Evolutionary conservation across 2,888 invertebrate genomes (phyloP).

Genomic region (Mesorhabditis spiculigera): DNA sequence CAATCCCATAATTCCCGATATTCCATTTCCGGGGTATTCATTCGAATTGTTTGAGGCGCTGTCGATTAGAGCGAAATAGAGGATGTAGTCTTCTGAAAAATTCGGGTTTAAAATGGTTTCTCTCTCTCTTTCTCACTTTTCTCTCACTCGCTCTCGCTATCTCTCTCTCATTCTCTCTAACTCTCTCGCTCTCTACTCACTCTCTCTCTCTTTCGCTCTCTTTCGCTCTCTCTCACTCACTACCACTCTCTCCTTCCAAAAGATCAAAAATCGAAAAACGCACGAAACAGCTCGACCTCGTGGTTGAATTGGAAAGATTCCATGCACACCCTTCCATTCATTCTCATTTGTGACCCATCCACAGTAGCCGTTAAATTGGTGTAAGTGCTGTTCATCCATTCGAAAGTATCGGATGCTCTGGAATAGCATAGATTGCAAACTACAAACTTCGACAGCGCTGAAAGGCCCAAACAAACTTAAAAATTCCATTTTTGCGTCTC

Average conservation of each 20-base stretch:
- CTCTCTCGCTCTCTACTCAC: no score
- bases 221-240: no score
- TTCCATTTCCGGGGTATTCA: not conserved
- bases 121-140: no score
- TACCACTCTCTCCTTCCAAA: no score
- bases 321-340: not conserved
- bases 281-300: not conserved
- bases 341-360: not conserved
- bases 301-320: not conserved
- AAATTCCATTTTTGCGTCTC: no score
- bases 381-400: not conserved
- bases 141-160: no score
- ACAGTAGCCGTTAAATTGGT: not conserved
- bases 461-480: no score
- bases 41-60: not conserved
- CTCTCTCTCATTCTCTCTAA: no score
- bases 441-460: no score
- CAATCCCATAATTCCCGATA: not conserved
- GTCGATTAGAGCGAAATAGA: not conserved
- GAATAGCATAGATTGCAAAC: not conserved
- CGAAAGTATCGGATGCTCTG: not conserved
- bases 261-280: no score
- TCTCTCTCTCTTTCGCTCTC: no score
- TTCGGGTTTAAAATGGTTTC: not conserved
- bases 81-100: slow-evolving; percentile 3